phyloP scores from a whole-genome alignment of 2,888 invertebrate genomes.

The Apamea anceps region DNA sequence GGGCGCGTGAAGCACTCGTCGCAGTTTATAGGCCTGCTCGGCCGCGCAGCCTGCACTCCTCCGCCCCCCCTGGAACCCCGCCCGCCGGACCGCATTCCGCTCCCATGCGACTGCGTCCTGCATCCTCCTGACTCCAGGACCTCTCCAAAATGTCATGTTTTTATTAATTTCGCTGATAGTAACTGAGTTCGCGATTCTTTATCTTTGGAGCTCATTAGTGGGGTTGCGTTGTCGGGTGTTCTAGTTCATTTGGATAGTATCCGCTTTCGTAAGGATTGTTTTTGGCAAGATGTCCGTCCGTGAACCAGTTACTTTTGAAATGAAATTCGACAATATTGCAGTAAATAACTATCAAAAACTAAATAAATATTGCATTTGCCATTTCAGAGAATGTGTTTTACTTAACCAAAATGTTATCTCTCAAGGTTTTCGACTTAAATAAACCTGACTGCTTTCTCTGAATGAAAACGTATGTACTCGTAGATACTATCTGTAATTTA shows the following conservation, averaged over 20 bases:
- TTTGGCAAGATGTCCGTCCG: not conserved
- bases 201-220: slow-evolving; percentile 40
- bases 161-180: slow-evolving; percentile 78
- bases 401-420: not conserved
- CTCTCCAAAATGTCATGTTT: slow-evolving; percentile 87
- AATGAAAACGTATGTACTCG: slow-evolving; percentile 35
- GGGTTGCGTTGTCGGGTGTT: slow-evolving; percentile 2
- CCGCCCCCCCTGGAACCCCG: slow-evolving; percentile 69
- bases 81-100: slow-evolving; percentile 89
- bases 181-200: slow-evolving; percentile 49
- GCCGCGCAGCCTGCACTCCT: slow-evolving; percentile 69
- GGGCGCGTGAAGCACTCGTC: slow-evolving; percentile 74
- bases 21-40: slow-evolving; percentile 85
- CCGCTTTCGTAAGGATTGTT: not conserved
- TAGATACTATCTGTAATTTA: slow-evolving; percentile 41
- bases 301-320: slow-evolving; percentile 8
- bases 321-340: not conserved
- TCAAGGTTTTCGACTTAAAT: not conserved
- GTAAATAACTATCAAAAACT: not conserved
- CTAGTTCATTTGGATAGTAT: not conserved
- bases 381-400: slow-evolving; percentile 9
- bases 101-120: slow-evolving; percentile 89
- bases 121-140: slow-evolving; percentile 81
- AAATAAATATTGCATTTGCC: slow-evolving; percentile 8
- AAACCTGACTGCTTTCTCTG: slow-evolving; percentile 17